These are phyloP conservation scores for Psix sp. DNA, from an alignment of 1,140 invertebrate genomes.

Conservation along the genomic window DNA sequence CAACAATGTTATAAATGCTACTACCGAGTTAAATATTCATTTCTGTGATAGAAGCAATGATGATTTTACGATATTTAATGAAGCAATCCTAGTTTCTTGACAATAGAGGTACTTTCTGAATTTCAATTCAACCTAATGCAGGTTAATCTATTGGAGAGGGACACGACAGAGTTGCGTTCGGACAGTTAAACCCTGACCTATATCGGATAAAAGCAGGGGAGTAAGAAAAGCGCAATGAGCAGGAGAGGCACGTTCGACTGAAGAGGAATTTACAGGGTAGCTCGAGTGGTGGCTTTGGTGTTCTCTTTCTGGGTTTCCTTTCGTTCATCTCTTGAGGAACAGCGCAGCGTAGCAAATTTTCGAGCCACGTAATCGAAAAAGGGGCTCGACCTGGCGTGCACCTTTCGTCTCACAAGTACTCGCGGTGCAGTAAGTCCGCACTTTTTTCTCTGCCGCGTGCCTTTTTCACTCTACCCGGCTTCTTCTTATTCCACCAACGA, in stretches of 20 bases:
- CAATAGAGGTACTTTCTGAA: too few species aligned
- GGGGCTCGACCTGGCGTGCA: conserved; percentile 34
- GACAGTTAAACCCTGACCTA: conserved; percentile 51
- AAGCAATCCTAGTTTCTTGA: too few species aligned
- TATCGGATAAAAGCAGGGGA: conserved; percentile 29
- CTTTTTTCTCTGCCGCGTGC: conserved; percentile 9
- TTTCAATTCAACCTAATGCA: too few species aligned
- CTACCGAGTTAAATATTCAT: too few species aligned
- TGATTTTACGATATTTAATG: too few species aligned
- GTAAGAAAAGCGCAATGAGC: conserved; percentile 51
- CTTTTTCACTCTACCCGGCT: conserved; percentile 2
- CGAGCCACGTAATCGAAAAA: conserved; percentile 47
- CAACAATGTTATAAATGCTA: too few species aligned
- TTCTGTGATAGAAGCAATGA: too few species aligned
- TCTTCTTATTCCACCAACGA: conserved; percentile 46
- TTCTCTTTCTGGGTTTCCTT: conserved; percentile 32
- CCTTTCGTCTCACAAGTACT: conserved; percentile 44
- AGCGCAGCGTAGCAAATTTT: conserved; percentile 42
- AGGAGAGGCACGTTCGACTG: conserved; percentile 38
- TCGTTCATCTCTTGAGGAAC: conserved; percentile 44
- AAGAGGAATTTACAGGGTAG: conserved; percentile 38
- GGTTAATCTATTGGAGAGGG: too few species aligned
- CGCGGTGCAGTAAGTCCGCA: conserved; percentile 31
- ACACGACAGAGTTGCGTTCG: conserved; percentile 22
- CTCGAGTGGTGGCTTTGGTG: conserved; percentile 35